Conservation (phyloP, 2,797 vertebrate genomes). For the Argyrosomus regius region DNA sequence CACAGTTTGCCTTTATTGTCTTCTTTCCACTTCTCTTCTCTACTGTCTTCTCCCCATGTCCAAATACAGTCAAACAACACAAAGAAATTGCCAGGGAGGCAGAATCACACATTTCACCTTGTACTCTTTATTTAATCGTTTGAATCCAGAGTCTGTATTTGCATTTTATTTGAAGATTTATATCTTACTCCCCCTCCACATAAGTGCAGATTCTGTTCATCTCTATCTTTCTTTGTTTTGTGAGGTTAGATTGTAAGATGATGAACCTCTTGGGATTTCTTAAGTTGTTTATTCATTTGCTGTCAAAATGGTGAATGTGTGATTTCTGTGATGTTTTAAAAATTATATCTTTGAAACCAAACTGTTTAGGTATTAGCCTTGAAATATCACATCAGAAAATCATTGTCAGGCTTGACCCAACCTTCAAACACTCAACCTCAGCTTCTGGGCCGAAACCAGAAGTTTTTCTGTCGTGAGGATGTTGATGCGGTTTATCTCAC, state of each 20-base stretch:
- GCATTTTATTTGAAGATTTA: not conserved
- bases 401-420: not conserved
- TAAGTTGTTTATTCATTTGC: not conserved
- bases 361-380: not conserved
- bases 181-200: not conserved
- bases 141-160: not conserved
- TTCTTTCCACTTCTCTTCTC: not conserved
- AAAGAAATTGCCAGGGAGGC: not conserved
- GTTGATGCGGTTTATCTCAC: conserved; percentile 10
- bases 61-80: conserved; percentile 9
- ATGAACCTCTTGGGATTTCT: not conserved
- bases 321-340: not conserved
- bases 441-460: not conserved
- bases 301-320: not conserved
- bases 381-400: not conserved
- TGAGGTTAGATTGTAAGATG: not conserved
- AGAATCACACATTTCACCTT: not conserved
- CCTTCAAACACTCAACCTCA: not conserved
- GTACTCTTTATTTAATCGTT: not conserved
- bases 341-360: not conserved
- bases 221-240: not conserved
- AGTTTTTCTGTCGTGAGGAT: not conserved
- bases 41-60: not conserved
- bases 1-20: conserved; percentile 19
- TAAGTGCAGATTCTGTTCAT: not conserved